Evolutionary conservation across 2,888 invertebrate genomes (phyloP).

Genomic region (Colostygia pectinataria): DNA sequence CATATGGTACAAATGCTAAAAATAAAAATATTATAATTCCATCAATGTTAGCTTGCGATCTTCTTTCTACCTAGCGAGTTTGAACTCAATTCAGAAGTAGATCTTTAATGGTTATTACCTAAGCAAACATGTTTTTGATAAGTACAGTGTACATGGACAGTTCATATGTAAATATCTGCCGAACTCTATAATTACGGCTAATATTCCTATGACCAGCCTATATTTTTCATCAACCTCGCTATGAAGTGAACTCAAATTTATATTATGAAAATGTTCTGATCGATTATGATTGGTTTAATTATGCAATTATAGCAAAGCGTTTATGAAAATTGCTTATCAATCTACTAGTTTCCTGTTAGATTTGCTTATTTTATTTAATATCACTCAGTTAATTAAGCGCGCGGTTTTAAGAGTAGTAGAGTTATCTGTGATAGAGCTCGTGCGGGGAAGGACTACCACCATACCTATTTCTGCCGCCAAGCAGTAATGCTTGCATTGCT

Average conservation of each 20-base stretch:
- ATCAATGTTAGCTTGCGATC: too few relatives aligned
- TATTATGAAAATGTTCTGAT: constrained; percentile 42
- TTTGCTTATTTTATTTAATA: constrained; percentile 3
- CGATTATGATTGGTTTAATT: constrained; percentile 38
- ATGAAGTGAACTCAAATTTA: constrained; percentile 27
- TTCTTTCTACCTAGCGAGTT: too few relatives aligned
- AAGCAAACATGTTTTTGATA: constrained; percentile 25
- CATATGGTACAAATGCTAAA: too few relatives aligned
- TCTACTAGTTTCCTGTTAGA: constrained; percentile 20
- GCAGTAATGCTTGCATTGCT: too few relatives aligned
- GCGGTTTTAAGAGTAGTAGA: too few relatives aligned
- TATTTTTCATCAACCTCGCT: constrained; percentile 42
- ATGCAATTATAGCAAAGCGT: constrained; percentile 26
- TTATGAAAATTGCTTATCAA: constrained; percentile 35
- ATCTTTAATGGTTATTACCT: constrained; percentile 18
- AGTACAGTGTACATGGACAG: constrained; percentile 12
- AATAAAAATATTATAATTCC: too few relatives aligned
- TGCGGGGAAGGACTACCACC: too few relatives aligned
- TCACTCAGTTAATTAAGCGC: too few relatives aligned
- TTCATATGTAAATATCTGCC: constrained; percentile 33
- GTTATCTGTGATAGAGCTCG: too few relatives aligned
- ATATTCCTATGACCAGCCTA: constrained; percentile 25
- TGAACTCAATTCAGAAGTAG: constrained; percentile 11
- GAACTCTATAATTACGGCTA: constrained; percentile 27
- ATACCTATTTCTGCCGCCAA: too few relatives aligned